Percentiles rank a stretch among this genome's conserved stretches.
phyloP scores from a whole-genome alignment of 2,113 vertebrate species.

The Cygnus buccinator region DNA sequence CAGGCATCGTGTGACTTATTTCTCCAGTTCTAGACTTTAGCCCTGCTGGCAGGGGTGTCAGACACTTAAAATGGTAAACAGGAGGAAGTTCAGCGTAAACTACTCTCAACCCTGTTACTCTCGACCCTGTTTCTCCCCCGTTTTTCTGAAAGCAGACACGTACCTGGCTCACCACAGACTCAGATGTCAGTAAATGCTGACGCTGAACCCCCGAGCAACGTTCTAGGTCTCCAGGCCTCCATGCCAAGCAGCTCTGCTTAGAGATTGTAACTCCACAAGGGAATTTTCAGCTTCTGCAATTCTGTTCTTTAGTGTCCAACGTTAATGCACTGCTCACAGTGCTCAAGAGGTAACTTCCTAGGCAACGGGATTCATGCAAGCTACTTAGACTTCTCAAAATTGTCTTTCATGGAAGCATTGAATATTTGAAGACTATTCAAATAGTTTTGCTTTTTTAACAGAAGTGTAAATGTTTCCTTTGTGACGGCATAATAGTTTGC shows the following conservation, averaged over 20 bases:
- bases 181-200: neutral
- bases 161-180: neutral
- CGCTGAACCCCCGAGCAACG: neutral
- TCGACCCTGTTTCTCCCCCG: neutral
- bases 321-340: neutral
- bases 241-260: neutral
- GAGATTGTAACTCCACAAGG: accelerated
- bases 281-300: neutral
- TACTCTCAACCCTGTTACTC: neutral
- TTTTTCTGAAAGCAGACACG: neutral
- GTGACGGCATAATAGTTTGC: neutral
- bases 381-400: neutral
- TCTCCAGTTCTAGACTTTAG: neutral
- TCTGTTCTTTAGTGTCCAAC: neutral
- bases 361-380: neutral
- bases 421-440: neutral
- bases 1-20: neutral
- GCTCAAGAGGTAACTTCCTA: neutral
- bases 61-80: neutral
- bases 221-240: neutral
- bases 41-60: accelerated
- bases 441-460: neutral
- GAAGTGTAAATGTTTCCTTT: neutral
- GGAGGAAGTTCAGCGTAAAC: neutral
- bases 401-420: neutral